Conservation (phyloP, 2,113 vertebrate genomes). For the Platichthys flesus region DNA sequence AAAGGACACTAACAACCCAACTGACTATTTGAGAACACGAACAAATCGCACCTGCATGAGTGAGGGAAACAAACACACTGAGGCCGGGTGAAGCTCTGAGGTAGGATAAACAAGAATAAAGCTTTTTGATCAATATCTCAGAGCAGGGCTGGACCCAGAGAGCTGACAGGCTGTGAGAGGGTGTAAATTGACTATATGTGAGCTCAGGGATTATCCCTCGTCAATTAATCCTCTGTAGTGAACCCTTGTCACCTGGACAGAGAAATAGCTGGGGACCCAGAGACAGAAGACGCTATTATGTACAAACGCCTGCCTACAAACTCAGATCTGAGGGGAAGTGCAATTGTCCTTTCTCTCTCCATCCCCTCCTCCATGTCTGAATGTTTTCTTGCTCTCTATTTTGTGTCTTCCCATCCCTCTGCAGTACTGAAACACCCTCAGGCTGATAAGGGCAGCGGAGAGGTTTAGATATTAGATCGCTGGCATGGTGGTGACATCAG, state of each 20-base stretch:
- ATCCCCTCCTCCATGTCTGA: slow-evolving; percentile 8
- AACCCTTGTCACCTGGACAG: slow-evolving; percentile 36
- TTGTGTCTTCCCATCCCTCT: slow-evolving; percentile 5
- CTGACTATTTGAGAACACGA: slow-evolving; percentile 7
- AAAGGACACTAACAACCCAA: slow-evolving; percentile 11
- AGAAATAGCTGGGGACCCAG: slow-evolving; percentile 27
- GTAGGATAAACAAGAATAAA: slow-evolving; percentile 53
- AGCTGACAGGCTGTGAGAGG: slow-evolving; percentile 43
- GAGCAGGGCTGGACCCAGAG: slow-evolving; percentile 34
- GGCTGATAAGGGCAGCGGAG: too few species aligned
- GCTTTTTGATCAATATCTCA: slow-evolving; percentile 60
- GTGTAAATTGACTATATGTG: slow-evolving; percentile 64
- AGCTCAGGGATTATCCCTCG: slow-evolving; percentile 52
- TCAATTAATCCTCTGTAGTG: slow-evolving; percentile 43
- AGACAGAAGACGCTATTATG: slow-evolving; percentile 10
- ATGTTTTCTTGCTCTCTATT: slow-evolving; percentile 20
- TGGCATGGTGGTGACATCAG: slow-evolving; percentile 54
- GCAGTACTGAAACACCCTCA: too few species aligned
- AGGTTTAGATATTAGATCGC: slow-evolving; percentile 64
- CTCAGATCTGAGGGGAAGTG: slow-evolving; percentile 2
- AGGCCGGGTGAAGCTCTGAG: slow-evolving; percentile 25
- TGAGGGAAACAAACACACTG: slow-evolving; percentile 25
- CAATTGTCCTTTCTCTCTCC: slow-evolving; percentile 1
- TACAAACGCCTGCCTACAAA: slow-evolving; percentile 16
- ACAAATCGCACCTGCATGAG: neutral